Evolutionary conservation across 2,797 vertebrate genomes (phyloP), one percentile per base, ranked within the genome.

Genomic region (Acomys russatus): DNA sequence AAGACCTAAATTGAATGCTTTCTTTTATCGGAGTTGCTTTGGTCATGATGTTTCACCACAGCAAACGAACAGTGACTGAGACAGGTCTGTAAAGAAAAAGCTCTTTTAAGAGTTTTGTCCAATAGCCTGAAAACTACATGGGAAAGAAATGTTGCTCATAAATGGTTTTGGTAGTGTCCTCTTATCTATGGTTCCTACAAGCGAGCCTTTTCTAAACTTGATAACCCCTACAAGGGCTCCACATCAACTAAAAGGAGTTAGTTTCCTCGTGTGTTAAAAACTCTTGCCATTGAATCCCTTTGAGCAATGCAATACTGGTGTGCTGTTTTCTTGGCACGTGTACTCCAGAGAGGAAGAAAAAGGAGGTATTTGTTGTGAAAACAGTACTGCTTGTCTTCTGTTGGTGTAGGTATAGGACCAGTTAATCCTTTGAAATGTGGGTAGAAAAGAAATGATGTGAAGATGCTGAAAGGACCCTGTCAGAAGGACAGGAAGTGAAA

Each of bases 221-320:
- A 79, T 91, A 96, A 8, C 63, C n/a, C n/a, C n/a, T n/a, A n/a
- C n/a, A n/a, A 79, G 51, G 35, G 61, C 4, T 44, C 68, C 70
- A 25, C 6, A 71, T 9, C 11, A 33, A 56, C 83, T 71, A 56
- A 94, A 88, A 82, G 28, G 10, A n/a, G 79, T 92, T 59, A 90
- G 80, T 96, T 95, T 91, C 35, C 51, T 79, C 54, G 25, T 64
- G 25, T 82, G 18, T 70, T 92, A 77, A 95, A 90, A 95, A 90
- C 3, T 88, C 56, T 92, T 88, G 54, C 83, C 23, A 77, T 76
- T 51, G 25, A 44, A 70, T 87, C 33, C 70, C 35, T 87, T 14
- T 22, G 35, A 96, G 49, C 59, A 61, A 91, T 90, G 54, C 68
- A 84, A 91, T 59, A 59, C 20, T 56, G 18, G 76, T 35, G 85